These are phyloP conservation scores for Cataglyphis altisquamis DNA, from an alignment of 2,888 invertebrate species.

Conservation along the genomic window DNA sequence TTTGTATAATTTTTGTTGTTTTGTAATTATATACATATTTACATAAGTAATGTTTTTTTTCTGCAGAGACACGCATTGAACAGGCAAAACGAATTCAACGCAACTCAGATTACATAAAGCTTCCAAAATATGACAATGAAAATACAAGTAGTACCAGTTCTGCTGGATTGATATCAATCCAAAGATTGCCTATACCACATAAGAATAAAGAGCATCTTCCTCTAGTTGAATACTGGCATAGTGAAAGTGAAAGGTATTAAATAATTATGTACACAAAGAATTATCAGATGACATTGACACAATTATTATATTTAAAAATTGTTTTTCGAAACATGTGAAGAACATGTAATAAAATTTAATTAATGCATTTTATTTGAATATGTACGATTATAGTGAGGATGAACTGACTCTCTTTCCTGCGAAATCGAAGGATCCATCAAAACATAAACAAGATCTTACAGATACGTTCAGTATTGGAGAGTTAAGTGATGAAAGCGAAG, in stretches of 20 bases:
- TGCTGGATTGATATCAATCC: constrained; percentile 83
- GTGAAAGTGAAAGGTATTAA: constrained; percentile 84
- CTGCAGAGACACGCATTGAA: constrained; percentile 84
- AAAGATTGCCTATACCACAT: constrained; percentile 84
- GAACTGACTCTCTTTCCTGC: constrained; percentile 86
- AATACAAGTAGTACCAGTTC: constrained; percentile 69
- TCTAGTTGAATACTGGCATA: constrained; percentile 87
- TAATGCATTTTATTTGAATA: constrained; percentile 9
- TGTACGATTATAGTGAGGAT: constrained; percentile 82
- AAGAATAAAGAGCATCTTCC: constrained; percentile 86
- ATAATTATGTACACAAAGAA: constrained; percentile 4
- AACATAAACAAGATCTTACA: constrained; percentile 87
- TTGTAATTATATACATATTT: constrained; percentile 18
- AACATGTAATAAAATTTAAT: constrained; percentile 18
- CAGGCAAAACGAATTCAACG: constrained; percentile 86
- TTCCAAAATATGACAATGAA: constrained; percentile 81
- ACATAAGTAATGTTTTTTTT: constrained; percentile 22
- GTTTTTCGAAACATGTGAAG: neutral
- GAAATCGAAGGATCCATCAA: constrained; percentile 79
- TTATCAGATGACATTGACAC: constrained; percentile 1
- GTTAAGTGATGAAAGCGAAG: constrained; percentile 85
- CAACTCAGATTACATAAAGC: constrained; percentile 84
- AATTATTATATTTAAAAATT: constrained; percentile 5
- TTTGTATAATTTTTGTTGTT: neutral
- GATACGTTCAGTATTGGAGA: constrained; percentile 89